Conservation (phyloP, 2,888 invertebrate genomes). For the Baronia brevicornis region DNA sequence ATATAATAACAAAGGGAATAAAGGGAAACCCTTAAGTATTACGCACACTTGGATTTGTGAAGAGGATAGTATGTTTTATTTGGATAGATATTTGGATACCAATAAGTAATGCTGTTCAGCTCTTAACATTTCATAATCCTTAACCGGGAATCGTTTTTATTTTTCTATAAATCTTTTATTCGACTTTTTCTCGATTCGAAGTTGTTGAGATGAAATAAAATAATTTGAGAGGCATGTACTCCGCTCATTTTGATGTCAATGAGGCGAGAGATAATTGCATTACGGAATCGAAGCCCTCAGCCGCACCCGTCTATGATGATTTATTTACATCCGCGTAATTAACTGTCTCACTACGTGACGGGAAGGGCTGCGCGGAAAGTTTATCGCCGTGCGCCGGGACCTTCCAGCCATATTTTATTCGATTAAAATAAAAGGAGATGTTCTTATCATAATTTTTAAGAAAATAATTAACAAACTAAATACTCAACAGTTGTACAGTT, state of each 20-base stretch:
- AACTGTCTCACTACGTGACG: slow-evolving; percentile 74
- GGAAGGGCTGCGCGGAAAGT: slow-evolving; percentile 61
- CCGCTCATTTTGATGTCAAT: slow-evolving; percentile 65
- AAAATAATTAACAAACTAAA: slow-evolving; percentile 67
- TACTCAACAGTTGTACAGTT: no score
- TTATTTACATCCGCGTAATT: slow-evolving; percentile 75
- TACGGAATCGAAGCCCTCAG: slow-evolving; percentile 66
- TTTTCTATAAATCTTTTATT: slow-evolving; percentile 53
- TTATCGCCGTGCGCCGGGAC: slow-evolving; percentile 59
- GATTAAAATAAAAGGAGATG: slow-evolving; percentile 55
- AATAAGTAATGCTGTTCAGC: no score
- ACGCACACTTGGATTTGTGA: no score
- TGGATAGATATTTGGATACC: no score
- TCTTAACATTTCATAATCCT: no score
- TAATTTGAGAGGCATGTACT: slow-evolving; percentile 48
- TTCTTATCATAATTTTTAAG: slow-evolving; percentile 62
- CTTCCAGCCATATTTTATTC: slow-evolving; percentile 63
- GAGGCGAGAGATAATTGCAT: slow-evolving; percentile 72
- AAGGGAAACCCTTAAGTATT: no score
- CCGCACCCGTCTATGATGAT: slow-evolving; percentile 70
- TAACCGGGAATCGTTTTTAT: no score
- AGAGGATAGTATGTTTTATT: no score
- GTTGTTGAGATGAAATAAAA: slow-evolving; percentile 50
- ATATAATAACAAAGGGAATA: no score
- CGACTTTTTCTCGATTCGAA: slow-evolving; percentile 59